These are phyloP conservation scores for Neofelis nebulosa DNA, from an alignment of 2,113 vertebrate species.

Conservation along the genomic window DNA sequence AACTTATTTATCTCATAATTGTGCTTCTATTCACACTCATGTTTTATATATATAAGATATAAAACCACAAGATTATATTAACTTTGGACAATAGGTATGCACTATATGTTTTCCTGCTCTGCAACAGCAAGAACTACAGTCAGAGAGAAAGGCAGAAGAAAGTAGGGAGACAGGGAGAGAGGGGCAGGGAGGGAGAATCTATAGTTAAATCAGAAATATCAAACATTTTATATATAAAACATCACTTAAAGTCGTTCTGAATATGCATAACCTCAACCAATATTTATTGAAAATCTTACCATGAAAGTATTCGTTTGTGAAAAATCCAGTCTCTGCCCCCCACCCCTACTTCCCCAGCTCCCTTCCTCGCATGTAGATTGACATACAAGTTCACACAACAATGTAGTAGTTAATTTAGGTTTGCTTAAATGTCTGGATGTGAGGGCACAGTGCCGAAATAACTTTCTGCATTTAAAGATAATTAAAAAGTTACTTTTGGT, in stretches of 20 bases:
- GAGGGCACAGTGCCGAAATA: neutral
- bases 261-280: neutral
- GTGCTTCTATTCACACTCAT: conserved; percentile 21
- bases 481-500: neutral
- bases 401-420: neutral
- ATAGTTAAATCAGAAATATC: neutral
- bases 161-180: fast-evolving
- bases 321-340: neutral
- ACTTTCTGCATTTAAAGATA: neutral
- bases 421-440: neutral
- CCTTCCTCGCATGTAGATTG: neutral
- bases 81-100: neutral
- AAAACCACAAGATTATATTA: neutral
- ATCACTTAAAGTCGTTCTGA: neutral
- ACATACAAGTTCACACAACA: neutral
- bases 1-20: conserved; percentile 14
- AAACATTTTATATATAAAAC: neutral
- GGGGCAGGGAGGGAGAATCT: neutral
- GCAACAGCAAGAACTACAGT: neutral
- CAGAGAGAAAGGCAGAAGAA: neutral
- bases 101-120: neutral
- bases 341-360: neutral
- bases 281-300: neutral
- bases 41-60: conserved; percentile 41
- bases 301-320: neutral